Evolutionary conservation across 2,113 vertebrate species (phyloP).

Genomic region (Gracilinanus agilis): DNA sequence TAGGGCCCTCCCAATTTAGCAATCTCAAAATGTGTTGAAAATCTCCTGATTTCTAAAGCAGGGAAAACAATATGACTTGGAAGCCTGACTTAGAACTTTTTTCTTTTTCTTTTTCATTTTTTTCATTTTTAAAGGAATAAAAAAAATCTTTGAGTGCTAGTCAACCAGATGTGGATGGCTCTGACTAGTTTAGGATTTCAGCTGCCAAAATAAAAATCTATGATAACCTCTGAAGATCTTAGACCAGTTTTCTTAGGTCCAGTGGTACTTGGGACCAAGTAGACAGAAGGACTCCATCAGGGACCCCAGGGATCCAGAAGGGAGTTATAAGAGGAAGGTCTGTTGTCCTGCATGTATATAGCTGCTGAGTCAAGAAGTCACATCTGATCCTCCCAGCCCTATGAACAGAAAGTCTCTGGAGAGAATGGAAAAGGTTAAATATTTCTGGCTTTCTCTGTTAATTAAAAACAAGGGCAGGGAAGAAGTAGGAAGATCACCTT

Average conservation of each 20-base stretch:
- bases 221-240: slow-evolving; percentile 65
- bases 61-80: slow-evolving; percentile 32
- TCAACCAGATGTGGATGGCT: slow-evolving; percentile 42
- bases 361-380: slow-evolving; percentile 71
- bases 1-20: not conserved
- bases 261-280: slow-evolving; percentile 33
- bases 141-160: slow-evolving; percentile 49
- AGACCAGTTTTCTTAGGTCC: slow-evolving; percentile 60
- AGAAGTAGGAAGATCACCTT: slow-evolving; percentile 17
- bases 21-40: slow-evolving; percentile 21
- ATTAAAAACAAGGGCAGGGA: slow-evolving; percentile 63
- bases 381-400: slow-evolving; percentile 51
- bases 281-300: slow-evolving; percentile 15
- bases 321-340: slow-evolving; percentile 9
- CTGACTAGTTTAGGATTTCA: slow-evolving; percentile 58
- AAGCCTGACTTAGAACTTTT: not conserved
- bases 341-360: not conserved
- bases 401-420: slow-evolving; percentile 12
- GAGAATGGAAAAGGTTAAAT: slow-evolving; percentile 64
- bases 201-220: slow-evolving; percentile 42
- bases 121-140: slow-evolving; percentile 44
- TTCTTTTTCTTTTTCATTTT: not conserved
- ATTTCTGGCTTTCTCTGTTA: slow-evolving; percentile 62
- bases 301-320: slow-evolving; percentile 52
- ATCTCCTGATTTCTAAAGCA: slow-evolving; percentile 21